Evolutionary conservation across 2,888 invertebrate genomes (phyloP).

Genomic region (Cantharis rufa): DNA sequence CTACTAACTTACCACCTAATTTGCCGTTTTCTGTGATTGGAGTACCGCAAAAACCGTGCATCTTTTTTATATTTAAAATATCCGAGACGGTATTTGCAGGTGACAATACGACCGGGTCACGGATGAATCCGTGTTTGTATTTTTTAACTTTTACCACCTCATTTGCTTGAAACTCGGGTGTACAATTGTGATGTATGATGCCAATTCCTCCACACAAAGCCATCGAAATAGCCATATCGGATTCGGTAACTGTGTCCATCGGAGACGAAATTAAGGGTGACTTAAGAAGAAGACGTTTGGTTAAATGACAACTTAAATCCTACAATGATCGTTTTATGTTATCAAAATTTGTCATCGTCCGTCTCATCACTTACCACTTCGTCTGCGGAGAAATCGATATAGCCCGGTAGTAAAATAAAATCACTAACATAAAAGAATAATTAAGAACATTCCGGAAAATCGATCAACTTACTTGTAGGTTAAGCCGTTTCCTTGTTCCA

Average conservation of each 20-base stretch:
- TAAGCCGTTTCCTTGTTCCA: constrained; percentile 82
- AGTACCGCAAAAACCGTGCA: constrained; percentile 93
- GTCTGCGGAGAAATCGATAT: constrained; percentile 91
- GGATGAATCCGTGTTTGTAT: constrained; percentile 98
- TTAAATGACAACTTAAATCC: constrained; percentile 87
- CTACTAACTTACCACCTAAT: constrained; percentile 91
- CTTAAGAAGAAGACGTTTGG: constrained; percentile 84
- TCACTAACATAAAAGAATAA: constrained; percentile 64
- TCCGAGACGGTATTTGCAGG: constrained; percentile 85
- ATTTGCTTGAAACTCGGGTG: constrained; percentile 90
- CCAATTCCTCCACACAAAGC: constrained; percentile 97
- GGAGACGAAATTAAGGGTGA: constrained; percentile 96
- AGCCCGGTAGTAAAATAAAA: constrained; percentile 95
- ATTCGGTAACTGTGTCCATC: constrained; percentile 99
- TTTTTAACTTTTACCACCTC: constrained; percentile 98
- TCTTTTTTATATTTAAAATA: constrained; percentile 85
- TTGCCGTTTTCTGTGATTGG: constrained; percentile 95
- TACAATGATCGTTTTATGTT: constrained; percentile 38
- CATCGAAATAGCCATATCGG: constrained; percentile 99
- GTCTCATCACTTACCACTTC: constrained; percentile 70
- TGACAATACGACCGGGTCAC: constrained; percentile 94
- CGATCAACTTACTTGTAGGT: constrained; percentile 80
- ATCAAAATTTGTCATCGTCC: not conserved
- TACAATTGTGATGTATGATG: constrained; percentile 96
- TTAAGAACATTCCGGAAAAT: not conserved